A percentile compares a stretch with the other conserved stretches of the same genome.
These are phyloP conservation scores for Pica pica DNA, from an alignment of 2,113 vertebrate species.

Conservation along the genomic window DNA sequence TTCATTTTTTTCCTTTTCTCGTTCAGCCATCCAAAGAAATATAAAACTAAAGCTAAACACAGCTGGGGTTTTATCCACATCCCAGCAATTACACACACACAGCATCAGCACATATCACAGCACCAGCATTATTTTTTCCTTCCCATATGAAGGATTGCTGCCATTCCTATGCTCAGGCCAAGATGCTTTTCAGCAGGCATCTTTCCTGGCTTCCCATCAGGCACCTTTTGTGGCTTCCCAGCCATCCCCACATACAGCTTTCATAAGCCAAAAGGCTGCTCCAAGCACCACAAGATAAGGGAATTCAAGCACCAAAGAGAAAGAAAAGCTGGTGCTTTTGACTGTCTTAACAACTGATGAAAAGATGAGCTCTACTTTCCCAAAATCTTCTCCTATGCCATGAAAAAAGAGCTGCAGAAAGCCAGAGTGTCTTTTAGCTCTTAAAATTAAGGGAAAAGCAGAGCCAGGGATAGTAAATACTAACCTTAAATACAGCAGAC, in stretches of 20 bases:
- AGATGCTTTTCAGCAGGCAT: not conserved
- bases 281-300: not conserved
- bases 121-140: not conserved
- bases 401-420: not conserved
- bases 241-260: not conserved
- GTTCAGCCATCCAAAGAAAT: slow-evolving; percentile 14
- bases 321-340: not conserved
- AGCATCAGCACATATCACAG: not conserved
- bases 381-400: not conserved
- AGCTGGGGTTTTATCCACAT: not conserved
- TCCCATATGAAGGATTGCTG: not conserved
- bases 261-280: not conserved
- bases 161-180: not conserved
- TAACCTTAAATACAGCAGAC: not conserved
- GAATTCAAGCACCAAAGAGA: not conserved
- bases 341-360: not conserved
- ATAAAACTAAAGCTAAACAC: not conserved
- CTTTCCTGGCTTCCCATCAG: not conserved
- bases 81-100: not conserved
- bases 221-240: not conserved
- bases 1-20: slow-evolving; percentile 36
- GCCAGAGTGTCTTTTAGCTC: not conserved
- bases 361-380: not conserved
- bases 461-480: not conserved
- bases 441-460: not conserved